Conservation (phyloP, 2,113 vertebrate genomes). For the Acanthisitta chloris region DNA sequence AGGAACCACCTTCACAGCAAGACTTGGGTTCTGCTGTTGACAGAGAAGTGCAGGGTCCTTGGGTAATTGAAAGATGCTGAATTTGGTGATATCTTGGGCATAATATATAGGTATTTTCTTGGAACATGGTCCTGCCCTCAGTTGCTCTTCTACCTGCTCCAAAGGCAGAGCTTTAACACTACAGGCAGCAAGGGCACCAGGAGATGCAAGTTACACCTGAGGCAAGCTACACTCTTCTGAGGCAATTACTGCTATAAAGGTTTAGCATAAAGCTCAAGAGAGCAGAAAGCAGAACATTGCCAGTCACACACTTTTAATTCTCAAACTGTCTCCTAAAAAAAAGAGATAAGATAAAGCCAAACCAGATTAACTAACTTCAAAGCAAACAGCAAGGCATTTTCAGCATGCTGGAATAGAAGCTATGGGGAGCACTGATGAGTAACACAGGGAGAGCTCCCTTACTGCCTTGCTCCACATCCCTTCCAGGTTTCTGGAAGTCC, state of each 20-base stretch:
- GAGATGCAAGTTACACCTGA: neutral
- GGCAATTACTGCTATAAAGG: neutral
- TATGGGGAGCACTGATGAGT: neutral
- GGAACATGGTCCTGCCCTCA: neutral
- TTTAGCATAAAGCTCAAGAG: constrained; percentile 2
- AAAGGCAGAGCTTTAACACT: neutral
- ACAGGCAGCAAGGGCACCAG: neutral
- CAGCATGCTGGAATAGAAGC: neutral
- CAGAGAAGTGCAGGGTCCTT: neutral
- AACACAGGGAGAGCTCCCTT: neutral
- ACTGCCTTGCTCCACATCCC: neutral
- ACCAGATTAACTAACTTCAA: constrained; percentile 7
- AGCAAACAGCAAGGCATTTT: neutral
- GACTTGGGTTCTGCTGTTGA: neutral
- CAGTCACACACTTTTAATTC: neutral
- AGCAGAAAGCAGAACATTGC: neutral
- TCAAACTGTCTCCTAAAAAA: neutral
- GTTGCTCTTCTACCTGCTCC: neutral
- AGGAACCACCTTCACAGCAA: neutral
- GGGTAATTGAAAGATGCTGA: neutral
- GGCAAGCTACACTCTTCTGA: neutral
- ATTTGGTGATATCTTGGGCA: neutral
- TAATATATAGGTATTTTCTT: neutral
- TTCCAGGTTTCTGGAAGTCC: neutral
- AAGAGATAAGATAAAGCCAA: constrained; percentile 29